phyloP scores from a whole-genome alignment of 1,140 invertebrate genomes.

The Glomeris maerens region DNA sequence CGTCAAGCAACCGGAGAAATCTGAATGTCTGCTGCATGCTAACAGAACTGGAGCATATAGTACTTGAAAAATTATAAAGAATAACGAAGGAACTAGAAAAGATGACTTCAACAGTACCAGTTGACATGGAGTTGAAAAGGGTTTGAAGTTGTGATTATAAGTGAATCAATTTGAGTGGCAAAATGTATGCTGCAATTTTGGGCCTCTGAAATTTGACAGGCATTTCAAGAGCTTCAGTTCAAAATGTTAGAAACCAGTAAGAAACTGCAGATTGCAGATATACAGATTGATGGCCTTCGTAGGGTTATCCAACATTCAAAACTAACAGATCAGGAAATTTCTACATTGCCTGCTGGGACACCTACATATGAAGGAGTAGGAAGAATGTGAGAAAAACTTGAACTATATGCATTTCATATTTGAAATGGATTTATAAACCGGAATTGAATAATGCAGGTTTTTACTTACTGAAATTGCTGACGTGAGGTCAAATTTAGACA shows the following conservation, averaged over 20 bases:
- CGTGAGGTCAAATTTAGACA: constrained; percentile 47
- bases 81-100: too few species aligned
- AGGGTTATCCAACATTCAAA: constrained; percentile 50
- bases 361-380: constrained; percentile 65
- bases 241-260: constrained; percentile 66
- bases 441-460: constrained; percentile 44
- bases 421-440: too few species aligned
- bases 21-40: too few species aligned
- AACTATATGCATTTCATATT: not conserved
- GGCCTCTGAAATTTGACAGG: too few species aligned
- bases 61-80: too few species aligned
- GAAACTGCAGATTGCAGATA: constrained; percentile 60
- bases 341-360: constrained; percentile 42
- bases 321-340: constrained; percentile 48
- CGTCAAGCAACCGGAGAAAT: too few species aligned
- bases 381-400: constrained; percentile 41
- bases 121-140: too few species aligned
- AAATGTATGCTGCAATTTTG: too few species aligned
- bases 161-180: too few species aligned
- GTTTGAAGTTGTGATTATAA: too few species aligned
- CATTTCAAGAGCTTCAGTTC: constrained; percentile 65
- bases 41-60: too few species aligned
- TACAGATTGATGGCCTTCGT: constrained; percentile 57
- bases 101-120: too few species aligned
- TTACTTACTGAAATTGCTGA: constrained; percentile 49